Evolutionary conservation across 2,888 invertebrate species (phyloP), one percentile per base, ranked within the genome.

Genomic region (Meloe dianella): DNA sequence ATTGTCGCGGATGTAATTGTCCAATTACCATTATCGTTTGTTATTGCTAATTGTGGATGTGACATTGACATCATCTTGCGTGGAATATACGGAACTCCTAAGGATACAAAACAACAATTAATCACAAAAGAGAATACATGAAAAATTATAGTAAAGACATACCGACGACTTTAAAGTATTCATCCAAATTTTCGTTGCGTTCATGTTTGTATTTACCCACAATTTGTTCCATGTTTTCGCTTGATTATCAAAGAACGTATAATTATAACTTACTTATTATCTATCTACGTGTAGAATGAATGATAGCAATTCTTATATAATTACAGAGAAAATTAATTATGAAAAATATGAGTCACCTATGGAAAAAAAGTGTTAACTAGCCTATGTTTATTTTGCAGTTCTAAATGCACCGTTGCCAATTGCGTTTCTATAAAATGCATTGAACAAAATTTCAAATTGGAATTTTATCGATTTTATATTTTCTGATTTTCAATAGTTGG

Each of bases 21-120:
- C 88, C 89, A 90, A 58, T 81, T 81, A 3, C 88, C 88, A 61
- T 84, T 86, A 56, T 88, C 86, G 57, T 81, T 74, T 20, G 80
- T 78, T 29, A 91, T 88, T 81, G 89, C 88, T 84, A 91, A 83
- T 3, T 85, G 77, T 6, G 90, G 90, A 66, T 86, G 88, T 51
- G 89, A 85, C 77, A 87, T 81, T 22, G 84, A 76, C 87, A 90
- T 89, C 87, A 90, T 88, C 84, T 89, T 89, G 68, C 90, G 84
- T 0, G 87, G 87, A 78, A 91, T 84, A 71, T 85, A 90, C 51
- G 90, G 90, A 0, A 91, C 89, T 71, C 90, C 90, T 90, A 38
- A 6, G 14, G 14, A 38, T 6, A 38, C 38, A 38, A 38, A 38
- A 38, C 14, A 7, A 14, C 1, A 38, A 38, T 32, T 32, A 32